Percentiles rank a stretch among this genome's conserved stretches.
These are phyloP conservation scores for Nycticebus coucang DNA, from an alignment of 2,113 vertebrate species.

Conservation along the genomic window DNA sequence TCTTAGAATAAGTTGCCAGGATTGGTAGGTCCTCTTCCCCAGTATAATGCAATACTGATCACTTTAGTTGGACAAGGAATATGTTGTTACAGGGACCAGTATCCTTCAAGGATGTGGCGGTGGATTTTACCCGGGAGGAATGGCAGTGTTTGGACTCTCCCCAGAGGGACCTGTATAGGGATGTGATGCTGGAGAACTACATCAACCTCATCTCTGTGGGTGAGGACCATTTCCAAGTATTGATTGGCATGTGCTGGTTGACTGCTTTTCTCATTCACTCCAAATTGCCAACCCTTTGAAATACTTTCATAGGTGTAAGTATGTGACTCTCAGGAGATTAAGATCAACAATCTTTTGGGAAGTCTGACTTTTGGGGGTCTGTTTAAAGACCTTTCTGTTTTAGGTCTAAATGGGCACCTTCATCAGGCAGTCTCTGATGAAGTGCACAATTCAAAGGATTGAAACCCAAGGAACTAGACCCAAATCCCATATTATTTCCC, in stretches of 20 bases:
- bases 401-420: background rate
- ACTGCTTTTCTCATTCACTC: background rate
- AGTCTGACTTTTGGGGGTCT: background rate
- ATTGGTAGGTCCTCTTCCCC: too few relatives aligned
- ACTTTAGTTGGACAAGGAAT: background rate
- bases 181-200: slow-evolving; percentile 24
- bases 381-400: background rate
- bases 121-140: background rate
- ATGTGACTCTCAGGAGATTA: background rate
- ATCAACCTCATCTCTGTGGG: slow-evolving; percentile 29
- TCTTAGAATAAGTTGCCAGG: background rate
- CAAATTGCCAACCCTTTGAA: background rate
- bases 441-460: background rate
- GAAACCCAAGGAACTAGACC: background rate
- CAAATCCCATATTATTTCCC: background rate
- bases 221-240: background rate
- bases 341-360: background rate
- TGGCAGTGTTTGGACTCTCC: background rate
- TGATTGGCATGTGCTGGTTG: background rate
- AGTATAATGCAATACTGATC: background rate
- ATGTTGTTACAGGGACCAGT: background rate
- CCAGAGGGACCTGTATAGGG: background rate
- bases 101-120: slow-evolving; percentile 30
- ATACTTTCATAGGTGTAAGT: background rate
- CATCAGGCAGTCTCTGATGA: background rate